Evolutionary conservation across 2,888 invertebrate genomes (phyloP), one percentile per base, ranked within the genome.

Genomic region (Cephus nigrinus): DNA sequence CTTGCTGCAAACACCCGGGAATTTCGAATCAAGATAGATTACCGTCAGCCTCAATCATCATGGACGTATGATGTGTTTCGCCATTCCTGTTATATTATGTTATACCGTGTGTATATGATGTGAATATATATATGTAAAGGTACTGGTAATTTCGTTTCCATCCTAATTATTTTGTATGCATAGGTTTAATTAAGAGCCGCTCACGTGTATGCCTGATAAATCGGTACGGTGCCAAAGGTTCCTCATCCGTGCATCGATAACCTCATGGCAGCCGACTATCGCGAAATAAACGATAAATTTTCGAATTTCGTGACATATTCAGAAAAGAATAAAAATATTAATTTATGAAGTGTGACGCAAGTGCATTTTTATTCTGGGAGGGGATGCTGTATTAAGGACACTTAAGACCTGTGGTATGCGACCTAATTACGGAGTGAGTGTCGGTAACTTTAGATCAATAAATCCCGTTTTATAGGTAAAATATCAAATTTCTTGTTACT

Each of bases 391-490:
- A 23, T 55, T 55, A 23, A 55, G 55, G 55, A 31, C 71, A 71
- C 71, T 31, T 23, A 23, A 30, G 31, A 23, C 2, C 12, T 23
- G 15, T 9, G 15, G 32, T 33, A 80, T 76, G 84, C 88, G 89
- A 88, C 89, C 90, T 86, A 90, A 84, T 89, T 90, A 85, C 84
- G 80, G 12, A 83, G 35, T 1, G 85, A 82, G 83, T 87, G 88
- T 88, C 86, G 88, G 91, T 90, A 91, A 91, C 88, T 88, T 86
- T 90, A 91, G 89, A 91, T 90, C 91, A 87, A 91, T 90, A 91
- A 91, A 88, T 89, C 82, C 81, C 85, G 83, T 87, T 88, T 85
- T 86, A 89, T 89, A 87, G 86, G 75, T 80, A 84, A 84, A 87
- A 74, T 78, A 88, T 90, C 88, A 83, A 86, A 85, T 89, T 89